These are phyloP conservation scores for Pardalotus punctatus DNA, from an alignment of 2,113 vertebrate species.

Conservation along the genomic window DNA sequence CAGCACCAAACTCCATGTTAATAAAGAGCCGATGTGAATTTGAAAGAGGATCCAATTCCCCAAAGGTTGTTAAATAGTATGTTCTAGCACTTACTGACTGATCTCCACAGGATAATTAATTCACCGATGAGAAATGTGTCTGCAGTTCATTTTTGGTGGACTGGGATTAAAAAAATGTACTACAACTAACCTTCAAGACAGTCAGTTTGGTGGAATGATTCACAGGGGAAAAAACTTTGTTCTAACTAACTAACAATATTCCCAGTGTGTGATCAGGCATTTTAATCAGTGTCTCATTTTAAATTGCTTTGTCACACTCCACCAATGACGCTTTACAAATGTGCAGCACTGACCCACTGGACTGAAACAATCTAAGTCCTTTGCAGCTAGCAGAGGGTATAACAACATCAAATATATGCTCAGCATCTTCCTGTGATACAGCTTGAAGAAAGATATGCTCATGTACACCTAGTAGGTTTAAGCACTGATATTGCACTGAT, in stretches of 20 bases:
- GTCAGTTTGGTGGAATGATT: slow-evolving; percentile 16
- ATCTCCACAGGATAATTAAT: slow-evolving; percentile 71
- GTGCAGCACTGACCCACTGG: neutral
- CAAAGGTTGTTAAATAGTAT: slow-evolving; percentile 53
- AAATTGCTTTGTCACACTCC: neutral
- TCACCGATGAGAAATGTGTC: slow-evolving; percentile 44
- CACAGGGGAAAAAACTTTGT: slow-evolving; percentile 15
- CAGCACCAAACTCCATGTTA: slow-evolving; percentile 20
- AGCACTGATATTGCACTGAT: neutral
- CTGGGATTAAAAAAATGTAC: slow-evolving; percentile 43
- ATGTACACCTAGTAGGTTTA: neutral
- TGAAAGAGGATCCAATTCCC: slow-evolving; percentile 46
- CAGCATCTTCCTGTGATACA: neutral
- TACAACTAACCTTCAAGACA: slow-evolving; percentile 64
- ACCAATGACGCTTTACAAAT: neutral
- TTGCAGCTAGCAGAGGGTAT: neutral
- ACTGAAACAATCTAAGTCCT: neutral
- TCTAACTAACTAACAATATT: neutral
- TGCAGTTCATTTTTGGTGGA: slow-evolving; percentile 65
- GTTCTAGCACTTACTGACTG: slow-evolving; percentile 37
- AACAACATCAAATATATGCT: neutral
- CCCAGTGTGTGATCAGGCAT: slow-evolving; percentile 22
- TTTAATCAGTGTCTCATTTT: slow-evolving; percentile 14
- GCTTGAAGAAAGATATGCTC: neutral
- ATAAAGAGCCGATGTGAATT: slow-evolving; percentile 46